Evolutionary conservation across 37 sponge, comb jelly and placozoan species (phyloP), one percentile per base, ranked within the genome.

Genomic region (Ephydatia muelleri): DNA sequence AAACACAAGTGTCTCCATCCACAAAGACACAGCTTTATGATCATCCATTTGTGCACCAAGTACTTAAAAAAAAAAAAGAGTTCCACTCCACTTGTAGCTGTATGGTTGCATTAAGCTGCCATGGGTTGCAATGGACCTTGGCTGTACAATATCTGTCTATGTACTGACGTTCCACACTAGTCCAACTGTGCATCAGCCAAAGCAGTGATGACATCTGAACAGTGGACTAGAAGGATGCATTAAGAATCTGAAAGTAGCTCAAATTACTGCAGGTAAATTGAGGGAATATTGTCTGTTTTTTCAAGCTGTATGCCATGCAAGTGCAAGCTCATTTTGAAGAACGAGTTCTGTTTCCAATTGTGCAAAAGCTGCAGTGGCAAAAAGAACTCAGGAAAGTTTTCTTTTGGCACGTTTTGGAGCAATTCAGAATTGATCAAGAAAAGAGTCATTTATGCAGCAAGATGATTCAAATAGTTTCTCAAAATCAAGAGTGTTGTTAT

Each of bases 161-260:
- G 37, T 48, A n/a, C 57, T 49, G 32, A 1, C 73, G 29, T 66
- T 87, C 82, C 5, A 39, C 14, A 48, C 65, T 49, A 23, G 82
- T 66, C 88, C 88, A 87, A 14, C 76, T 27, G 57, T 87, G 82
- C 11, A 35, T 71, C 11, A 87, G 74, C 88, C 88, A 87, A 21
- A 57, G 57, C 14, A 57, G 57, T 21, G 57, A 57, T 5, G 57
- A 57, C 57, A 19, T 14, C 57, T 57, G 57, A 14, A 57, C 57
- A 14, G 57, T 57, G 57, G 57, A 57, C 16, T 57, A 21, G 57
- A 57, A 57, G 57, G 16, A 57, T 57, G 57, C 6, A 57, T 57
- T 57, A 14, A 57, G 19, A 57, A 57, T 57, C 19, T 57, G 57
- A 57, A 57, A 57, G 57, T 57, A 57, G 19, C 16, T 14, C 16